Conservation (phyloP, 2,113 vertebrate species). For the Geococcyx californianus region DNA sequence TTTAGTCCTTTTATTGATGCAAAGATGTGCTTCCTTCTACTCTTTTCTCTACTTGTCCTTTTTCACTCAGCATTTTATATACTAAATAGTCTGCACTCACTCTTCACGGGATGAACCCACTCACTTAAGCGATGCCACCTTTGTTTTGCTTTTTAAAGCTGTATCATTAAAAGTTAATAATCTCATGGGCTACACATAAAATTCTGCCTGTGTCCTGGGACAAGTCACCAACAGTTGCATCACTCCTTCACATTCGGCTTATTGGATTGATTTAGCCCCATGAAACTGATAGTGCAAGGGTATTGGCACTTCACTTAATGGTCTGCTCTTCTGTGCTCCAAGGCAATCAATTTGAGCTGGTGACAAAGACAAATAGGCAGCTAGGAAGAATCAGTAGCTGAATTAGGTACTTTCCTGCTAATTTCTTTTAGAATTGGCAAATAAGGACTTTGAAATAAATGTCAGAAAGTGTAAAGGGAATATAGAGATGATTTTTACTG, state of each 20-base stretch:
- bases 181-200: neutral
- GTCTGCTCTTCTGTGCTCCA: neutral
- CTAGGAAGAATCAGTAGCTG: neutral
- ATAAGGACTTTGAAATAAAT: neutral
- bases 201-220: neutral
- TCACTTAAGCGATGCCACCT: neutral
- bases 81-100: neutral
- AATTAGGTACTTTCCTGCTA: neutral
- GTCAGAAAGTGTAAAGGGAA: neutral
- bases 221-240: neutral
- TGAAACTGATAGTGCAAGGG: neutral
- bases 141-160: neutral
- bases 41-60: neutral
- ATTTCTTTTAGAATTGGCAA: conserved; percentile 8
- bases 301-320: conserved; percentile 49
- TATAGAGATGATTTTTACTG: neutral
- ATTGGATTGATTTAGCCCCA: conserved; percentile 27
- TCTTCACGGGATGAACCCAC: neutral
- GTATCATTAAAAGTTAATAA: neutral
- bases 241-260: neutral
- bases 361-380: conserved; percentile 30
- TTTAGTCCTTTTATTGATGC: neutral
- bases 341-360: conserved; percentile 17
- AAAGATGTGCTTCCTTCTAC: neutral
- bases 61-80: neutral